A percentile compares a stretch with the other conserved stretches of the same genome.
These are phyloP conservation scores for Formica selysi DNA, from an alignment of 1,140 invertebrate species.

Conservation along the genomic window DNA sequence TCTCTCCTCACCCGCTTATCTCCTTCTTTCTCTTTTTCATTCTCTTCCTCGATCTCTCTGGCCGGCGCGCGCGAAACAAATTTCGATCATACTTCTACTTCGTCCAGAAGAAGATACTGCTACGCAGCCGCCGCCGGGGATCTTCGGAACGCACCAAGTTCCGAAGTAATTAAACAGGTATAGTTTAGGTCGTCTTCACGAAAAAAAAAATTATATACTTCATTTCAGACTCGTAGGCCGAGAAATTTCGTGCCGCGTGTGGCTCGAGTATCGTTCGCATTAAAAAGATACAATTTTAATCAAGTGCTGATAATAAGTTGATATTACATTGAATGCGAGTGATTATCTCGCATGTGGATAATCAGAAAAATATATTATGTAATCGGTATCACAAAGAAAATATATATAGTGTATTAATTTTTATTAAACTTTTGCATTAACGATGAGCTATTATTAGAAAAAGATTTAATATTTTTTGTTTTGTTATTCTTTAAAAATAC, in stretches of 20 bases:
- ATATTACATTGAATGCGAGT: background rate
- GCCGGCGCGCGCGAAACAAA: constrained; percentile 39
- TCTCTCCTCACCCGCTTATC: constrained; percentile 23
- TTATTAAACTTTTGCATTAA: background rate
- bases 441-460: background rate
- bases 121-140: constrained; percentile 35
- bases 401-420: background rate
- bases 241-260: background rate
- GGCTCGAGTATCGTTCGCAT: constrained; percentile 4
- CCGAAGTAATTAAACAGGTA: constrained; percentile 56
- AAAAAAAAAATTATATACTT: constrained; percentile 30
- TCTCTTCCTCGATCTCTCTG: constrained; percentile 59
- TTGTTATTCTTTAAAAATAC: constrained; percentile 1
- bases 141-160: constrained; percentile 50
- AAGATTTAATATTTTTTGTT: background rate
- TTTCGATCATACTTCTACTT: constrained; percentile 48
- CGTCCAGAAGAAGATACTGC: constrained; percentile 15
- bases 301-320: background rate
- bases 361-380: no score
- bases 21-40: constrained; percentile 39
- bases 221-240: constrained; percentile 23
- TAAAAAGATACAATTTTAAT: constrained; percentile 29
- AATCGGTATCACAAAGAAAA: no score
- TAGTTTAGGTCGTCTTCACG: constrained; percentile 48
- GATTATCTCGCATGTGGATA: background rate